Base-by-base conservation (phyloP, 2,113 vertebrate species). In the Centrocercus urophasianus region DNA sequence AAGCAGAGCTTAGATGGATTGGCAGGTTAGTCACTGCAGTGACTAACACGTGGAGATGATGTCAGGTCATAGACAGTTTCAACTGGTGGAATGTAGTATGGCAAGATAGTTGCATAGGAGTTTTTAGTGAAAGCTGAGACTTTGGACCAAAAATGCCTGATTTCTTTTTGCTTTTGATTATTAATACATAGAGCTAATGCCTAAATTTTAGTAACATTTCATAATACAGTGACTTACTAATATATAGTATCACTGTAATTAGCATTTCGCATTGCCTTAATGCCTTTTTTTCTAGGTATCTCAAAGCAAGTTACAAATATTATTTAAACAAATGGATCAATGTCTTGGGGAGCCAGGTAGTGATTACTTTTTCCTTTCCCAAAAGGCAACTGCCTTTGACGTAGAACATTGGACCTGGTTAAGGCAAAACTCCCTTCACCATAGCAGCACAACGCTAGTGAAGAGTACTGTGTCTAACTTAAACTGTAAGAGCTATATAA, bases 1-100 rank as follows among this genome's bases (percentile, higher is more conserved):
- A 82, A 88, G 76, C 34, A 84, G 38, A 86, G 93, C 87, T 96
- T 93, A 94, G 86, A 16, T 90, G 81, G 88, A 93, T 79, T 96
- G 91, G 65, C 85, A 92, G 86, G 91, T 97, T 81, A 34, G 34
- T 34, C 75, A 72, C 42, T 71, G 57, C 8, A 67, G 30, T 64
- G 89, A 45, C 19, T 69, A 6, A 88, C 22, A 85, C 22, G 70
- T 76, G 70, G 88, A 91, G 89, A 77, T 75, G 93, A 93, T 93
- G 73, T 50, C 82, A 95, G 95, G 95, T 84, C 77, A 77, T 0
- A 18, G 91, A 60, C 72, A 76, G 13, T 50, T 83, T n/a, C 13
- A 8, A 42, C 64, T 48, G 54, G n/a, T 76, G 24, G 12, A 86
- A 43, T 24, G 25, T 3, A 12, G 77, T 2, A 8, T 32, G 50